phyloP scores from a whole-genome alignment of 2,888 invertebrate species.

The Germaria angustata region DNA sequence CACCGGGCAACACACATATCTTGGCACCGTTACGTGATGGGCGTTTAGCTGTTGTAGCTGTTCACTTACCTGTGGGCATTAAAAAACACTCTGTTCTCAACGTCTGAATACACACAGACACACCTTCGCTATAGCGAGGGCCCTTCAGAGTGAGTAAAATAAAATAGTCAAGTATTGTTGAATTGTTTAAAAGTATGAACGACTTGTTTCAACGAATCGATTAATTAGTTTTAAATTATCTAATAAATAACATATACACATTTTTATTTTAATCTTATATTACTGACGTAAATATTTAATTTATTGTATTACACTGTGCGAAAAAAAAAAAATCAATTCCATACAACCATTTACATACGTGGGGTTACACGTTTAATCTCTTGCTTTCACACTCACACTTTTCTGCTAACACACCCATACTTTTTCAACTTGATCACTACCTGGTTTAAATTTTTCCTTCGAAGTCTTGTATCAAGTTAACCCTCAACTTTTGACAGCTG shows the following conservation, averaged over 20 bases:
- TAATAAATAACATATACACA: neutral
- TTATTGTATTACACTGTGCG: no score
- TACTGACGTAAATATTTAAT: neutral
- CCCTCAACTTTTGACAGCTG: no score
- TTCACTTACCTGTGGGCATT: constrained; percentile 77
- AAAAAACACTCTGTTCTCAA: constrained; percentile 80
- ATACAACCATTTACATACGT: no score
- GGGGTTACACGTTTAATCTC: no score
- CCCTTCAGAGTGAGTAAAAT: constrained; percentile 12
- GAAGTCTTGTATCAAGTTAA: no score
- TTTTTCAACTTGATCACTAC: no score
- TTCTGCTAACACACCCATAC: no score
- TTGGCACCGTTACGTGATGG: constrained; percentile 83
- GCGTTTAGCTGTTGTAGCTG: constrained; percentile 81
- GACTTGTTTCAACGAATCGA: constrained; percentile 20
- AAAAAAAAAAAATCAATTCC: no score
- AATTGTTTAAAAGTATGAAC: neutral
- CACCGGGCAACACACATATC: constrained; percentile 82
- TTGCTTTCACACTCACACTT: no score
- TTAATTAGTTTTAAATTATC: constrained; percentile 18
- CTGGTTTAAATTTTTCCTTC: no score
- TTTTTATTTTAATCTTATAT: neutral
- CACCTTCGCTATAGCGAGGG: neutral
- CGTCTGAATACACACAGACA: constrained; percentile 70
- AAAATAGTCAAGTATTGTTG: neutral